Percentiles rank a stretch among this genome's conserved stretches.
Evolutionary conservation across 2,888 invertebrate genomes (phyloP).

Genomic region (Mantis religiosa): DNA sequence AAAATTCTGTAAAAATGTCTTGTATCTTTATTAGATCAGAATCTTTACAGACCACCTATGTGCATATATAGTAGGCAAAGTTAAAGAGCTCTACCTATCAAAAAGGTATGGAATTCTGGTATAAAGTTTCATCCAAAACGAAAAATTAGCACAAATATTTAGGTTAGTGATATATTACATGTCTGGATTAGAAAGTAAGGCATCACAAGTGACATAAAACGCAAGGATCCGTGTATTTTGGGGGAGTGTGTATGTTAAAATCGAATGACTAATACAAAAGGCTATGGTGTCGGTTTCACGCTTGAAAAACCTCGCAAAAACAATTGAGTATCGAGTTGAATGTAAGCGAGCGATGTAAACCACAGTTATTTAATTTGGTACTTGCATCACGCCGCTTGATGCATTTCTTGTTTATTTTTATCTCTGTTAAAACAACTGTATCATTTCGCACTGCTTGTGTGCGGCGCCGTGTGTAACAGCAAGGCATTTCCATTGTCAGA

Average conservation of each 20-base stretch:
- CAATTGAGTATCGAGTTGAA: background rate
- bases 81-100: no score
- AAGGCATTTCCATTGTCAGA: background rate
- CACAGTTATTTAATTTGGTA: background rate
- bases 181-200: no score
- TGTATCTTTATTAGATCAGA: no score
- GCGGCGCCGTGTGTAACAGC: background rate
- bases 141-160: no score
- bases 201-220: no score
- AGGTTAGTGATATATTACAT: no score
- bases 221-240: no score
- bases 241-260: background rate
- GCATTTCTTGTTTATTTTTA: background rate
- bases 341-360: background rate
- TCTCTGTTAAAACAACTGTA: background rate
- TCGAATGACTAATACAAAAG: background rate
- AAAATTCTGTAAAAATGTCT: no score
- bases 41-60: no score
- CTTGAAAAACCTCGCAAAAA: background rate
- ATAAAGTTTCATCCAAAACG: no score
- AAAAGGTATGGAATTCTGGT: no score
- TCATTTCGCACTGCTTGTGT: background rate
- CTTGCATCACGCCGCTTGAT: background rate
- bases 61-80: no score
- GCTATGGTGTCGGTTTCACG: background rate